phyloP scores from a whole-genome alignment of 1,140 invertebrate species.

The Hyles vespertilio region DNA sequence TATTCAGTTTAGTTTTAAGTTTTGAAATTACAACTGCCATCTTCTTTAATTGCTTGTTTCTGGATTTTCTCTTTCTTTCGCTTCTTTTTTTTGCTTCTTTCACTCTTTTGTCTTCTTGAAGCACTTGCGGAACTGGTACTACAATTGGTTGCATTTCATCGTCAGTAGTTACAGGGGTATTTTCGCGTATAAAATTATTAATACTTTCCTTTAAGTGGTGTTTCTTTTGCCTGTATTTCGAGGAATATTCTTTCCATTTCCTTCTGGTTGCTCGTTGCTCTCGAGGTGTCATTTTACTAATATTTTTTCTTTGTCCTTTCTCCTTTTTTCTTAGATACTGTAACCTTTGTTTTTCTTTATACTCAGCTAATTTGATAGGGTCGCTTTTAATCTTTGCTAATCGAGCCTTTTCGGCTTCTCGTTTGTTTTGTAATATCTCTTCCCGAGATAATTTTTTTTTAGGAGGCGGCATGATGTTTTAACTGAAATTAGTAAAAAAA shows the following conservation, averaged over 20 bases:
- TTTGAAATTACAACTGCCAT: slow-evolving; percentile 15
- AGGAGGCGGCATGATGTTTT: slow-evolving; percentile 17
- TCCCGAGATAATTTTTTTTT: slow-evolving; percentile 21
- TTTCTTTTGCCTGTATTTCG: slow-evolving; percentile 14
- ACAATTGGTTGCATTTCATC: slow-evolving; percentile 6
- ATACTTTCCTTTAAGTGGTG: slow-evolving; percentile 1
- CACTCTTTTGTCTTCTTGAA: slow-evolving; percentile 21
- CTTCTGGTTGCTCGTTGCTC: slow-evolving; percentile 18
- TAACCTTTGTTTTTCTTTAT: slow-evolving; percentile 27
- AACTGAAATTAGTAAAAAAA: slow-evolving; percentile 22
- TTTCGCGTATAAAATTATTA: slow-evolving; percentile 14
- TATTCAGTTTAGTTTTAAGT: slow-evolving; percentile 24
- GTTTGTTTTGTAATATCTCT: slow-evolving; percentile 23
- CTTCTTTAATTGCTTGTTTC: slow-evolving; percentile 24
- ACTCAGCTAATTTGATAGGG: slow-evolving; percentile 29
- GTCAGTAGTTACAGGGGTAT: slow-evolving; percentile 11
- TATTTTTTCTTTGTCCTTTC: slow-evolving; percentile 20
- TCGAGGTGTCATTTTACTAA: slow-evolving; percentile 22
- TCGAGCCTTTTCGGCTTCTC: slow-evolving; percentile 24
- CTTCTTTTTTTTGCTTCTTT: slow-evolving; percentile 27
- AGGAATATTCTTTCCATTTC: slow-evolving; percentile 19
- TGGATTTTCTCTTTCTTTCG: slow-evolving; percentile 21
- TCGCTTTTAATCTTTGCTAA: slow-evolving; percentile 23
- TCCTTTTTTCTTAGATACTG: slow-evolving; percentile 19
- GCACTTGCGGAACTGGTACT: neutral